phyloP scores from a whole-genome alignment of 1,140 invertebrate genomes.

The Ridgeia piscesae region DNA sequence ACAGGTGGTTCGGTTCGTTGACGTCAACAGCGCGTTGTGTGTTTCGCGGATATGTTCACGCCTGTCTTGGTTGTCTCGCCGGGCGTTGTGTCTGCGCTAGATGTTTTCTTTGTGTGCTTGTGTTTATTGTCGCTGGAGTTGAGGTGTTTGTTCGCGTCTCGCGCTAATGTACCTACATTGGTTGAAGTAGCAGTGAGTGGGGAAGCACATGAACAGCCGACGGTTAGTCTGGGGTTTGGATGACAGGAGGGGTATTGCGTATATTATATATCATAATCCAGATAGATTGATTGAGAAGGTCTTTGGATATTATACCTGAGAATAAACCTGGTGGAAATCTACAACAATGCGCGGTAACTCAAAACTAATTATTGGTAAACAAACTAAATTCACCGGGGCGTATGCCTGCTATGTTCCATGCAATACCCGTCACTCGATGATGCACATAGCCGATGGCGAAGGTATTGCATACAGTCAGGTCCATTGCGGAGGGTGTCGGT shows the following conservation, averaged over 20 bases:
- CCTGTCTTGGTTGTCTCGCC: not conserved
- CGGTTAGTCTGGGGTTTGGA: not conserved
- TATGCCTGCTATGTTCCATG: not conserved
- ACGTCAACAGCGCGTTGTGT: not conserved
- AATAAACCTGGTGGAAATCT: not conserved
- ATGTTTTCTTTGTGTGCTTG: not conserved
- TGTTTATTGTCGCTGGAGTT: not conserved
- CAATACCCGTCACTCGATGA: not conserved
- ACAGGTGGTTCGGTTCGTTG: no score
- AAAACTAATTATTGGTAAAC: not conserved
- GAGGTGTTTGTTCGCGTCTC: not conserved
- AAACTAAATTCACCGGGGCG: not conserved
- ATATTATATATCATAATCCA: not conserved
- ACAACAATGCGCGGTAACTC: not conserved
- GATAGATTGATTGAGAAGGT: not conserved
- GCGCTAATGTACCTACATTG: no score
- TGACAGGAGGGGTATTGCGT: not conserved
- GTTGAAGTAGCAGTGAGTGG: not conserved
- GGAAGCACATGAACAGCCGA: not conserved
- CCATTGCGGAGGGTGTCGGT: not conserved
- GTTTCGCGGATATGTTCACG: not conserved
- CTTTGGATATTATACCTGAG: not conserved
- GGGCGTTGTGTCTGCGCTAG: not conserved
- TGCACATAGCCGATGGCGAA: not conserved
- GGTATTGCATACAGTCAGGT: not conserved